These are phyloP conservation scores for Etheostoma spectabile DNA, from an alignment of 2,113 vertebrate species.

Conservation along the genomic window DNA sequence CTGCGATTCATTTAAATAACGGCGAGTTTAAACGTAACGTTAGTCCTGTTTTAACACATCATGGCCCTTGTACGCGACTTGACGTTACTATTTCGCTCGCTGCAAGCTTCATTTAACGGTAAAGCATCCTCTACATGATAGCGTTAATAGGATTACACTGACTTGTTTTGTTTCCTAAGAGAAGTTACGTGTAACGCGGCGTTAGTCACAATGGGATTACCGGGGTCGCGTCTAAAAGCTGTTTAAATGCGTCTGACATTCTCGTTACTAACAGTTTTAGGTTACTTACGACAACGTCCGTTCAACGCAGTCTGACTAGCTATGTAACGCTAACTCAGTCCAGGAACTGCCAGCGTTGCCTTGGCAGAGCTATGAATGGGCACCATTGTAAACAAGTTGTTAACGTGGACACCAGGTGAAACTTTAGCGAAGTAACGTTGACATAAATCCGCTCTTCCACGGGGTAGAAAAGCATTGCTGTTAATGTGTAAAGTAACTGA, in stretches of 20 bases:
- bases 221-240: neutral
- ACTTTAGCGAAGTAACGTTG: neutral
- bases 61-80: neutral
- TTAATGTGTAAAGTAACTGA: neutral
- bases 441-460: rapidly evolving
- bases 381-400: constrained; percentile 72
- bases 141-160: neutral
- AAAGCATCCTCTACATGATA: neutral
- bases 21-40: neutral
- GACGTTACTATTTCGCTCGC: too few relatives aligned
- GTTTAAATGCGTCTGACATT: neutral
- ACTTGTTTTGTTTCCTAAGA: neutral
- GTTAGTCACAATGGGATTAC: constrained; percentile 34
- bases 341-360: neutral
- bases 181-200: neutral
- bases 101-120: too few relatives aligned
- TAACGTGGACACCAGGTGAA: constrained; percentile 64
- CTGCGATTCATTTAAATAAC: neutral
- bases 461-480: rapidly evolving
- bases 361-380: constrained; percentile 57
- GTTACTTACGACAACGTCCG: too few relatives aligned
- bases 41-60: neutral
- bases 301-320: neutral
- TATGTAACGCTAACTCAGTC: too few relatives aligned
- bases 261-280: neutral